Evolutionary conservation across 2,113 vertebrate genomes (phyloP), one percentile per base, ranked within the genome.

Genomic region (Oncorhynchus nerka): DNA sequence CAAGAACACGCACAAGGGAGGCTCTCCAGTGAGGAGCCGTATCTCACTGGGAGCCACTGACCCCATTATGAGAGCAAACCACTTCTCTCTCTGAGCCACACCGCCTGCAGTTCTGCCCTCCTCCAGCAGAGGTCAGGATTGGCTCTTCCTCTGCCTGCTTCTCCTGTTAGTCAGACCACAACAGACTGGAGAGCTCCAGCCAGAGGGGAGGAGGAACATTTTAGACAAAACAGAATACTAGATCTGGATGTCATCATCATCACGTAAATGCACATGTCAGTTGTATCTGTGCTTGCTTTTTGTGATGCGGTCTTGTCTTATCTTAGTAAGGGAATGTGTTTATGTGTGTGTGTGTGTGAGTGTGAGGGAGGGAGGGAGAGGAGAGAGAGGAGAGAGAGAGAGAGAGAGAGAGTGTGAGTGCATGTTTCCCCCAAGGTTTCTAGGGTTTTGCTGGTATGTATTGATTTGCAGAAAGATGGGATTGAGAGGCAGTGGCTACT

Each of bases 71-170:
- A 80, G 83, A 87, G 86, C 20, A 89, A 81, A 92, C 83, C 75
- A 73, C 83, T 80, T 81, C 61, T 72, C 81, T 4, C 75, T 84
- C 76, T 74, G 70, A 51, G 49, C 64, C 45, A n/a, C 51, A 22
- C 24, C 0, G 76, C 73, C 59, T 24, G 64, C 30, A 64, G 34
- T 28, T 19, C 45, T 57, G 19, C 15, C 71, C 45, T n/a, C 22
- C 62, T 26, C 95, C 96, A 91, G 92, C 83, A 95, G 96, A 94
- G 93, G 96, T 93, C 96, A 96, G 84, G 79, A 88, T 93, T 70
- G 90, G 79, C 1, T 79, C 86, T 79, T 75, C 12, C 28, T 82
- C 78, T 20, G 55, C 22, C 45, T 66, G 20, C 2, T 0, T 3
- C 24, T 59, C 22, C n/a, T 66, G 26, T 66, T 45, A 1, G 39